phyloP scores from a whole-genome alignment of 1,140 invertebrate species.

The Papilio dardanus region DNA sequence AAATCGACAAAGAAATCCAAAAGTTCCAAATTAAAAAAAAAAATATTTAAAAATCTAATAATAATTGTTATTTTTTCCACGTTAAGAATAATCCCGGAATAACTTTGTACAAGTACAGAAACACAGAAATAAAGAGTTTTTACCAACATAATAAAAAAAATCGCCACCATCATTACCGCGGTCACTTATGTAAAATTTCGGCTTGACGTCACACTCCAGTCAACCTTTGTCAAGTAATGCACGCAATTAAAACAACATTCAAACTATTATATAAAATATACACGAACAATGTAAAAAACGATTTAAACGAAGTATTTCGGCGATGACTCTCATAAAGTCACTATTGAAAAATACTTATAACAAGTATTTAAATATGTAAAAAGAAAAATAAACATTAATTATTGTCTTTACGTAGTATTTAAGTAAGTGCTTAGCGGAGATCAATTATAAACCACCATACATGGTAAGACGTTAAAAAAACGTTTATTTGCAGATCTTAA shows the following conservation, averaged over 20 bases:
- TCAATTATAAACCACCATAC: background rate
- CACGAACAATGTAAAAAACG: background rate
- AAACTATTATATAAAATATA: background rate
- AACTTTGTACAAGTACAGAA: background rate
- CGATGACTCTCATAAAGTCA: background rate
- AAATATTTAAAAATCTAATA: too few species aligned
- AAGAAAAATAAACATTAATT: background rate
- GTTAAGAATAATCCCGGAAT: background rate
- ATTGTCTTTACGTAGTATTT: background rate
- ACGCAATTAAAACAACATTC: background rate
- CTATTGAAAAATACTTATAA: background rate
- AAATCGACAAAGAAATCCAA: too few species aligned
- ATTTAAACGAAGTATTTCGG: background rate
- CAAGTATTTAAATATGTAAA: slow-evolving; percentile 11
- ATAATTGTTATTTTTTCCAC: too few species aligned
- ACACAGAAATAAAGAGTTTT: background rate
- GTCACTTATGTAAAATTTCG: background rate
- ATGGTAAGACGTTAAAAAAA: background rate
- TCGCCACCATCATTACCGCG: too few species aligned
- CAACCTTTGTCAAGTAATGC: background rate
- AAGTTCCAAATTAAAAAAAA: too few species aligned
- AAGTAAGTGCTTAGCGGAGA: background rate
- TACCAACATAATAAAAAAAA: background rate
- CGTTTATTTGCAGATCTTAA: background rate
- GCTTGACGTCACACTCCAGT: background rate